Base-by-base conservation (phyloP, 2,797 vertebrate genomes). In the Leptodactylus fallax region DNA sequence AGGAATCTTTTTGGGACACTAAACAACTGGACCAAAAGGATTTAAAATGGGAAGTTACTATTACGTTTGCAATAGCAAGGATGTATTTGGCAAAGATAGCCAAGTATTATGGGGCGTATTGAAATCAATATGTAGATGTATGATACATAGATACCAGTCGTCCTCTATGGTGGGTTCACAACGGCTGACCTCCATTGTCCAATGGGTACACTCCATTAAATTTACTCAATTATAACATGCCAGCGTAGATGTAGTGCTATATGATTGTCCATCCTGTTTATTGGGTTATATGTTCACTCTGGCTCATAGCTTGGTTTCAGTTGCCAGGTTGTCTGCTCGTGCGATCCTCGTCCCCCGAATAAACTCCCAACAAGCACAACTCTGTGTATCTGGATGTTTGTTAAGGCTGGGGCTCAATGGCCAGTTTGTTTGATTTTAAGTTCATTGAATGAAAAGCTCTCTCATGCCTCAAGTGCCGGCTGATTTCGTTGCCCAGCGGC, bases 381-480 rank as follows among this genome's bases (percentile, higher is more conserved):
- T 65, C 90, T 91, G 90, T 87, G 83, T 60, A 83, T 90, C 87
- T 84, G 19, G 83, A 65, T 88, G 90, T 93, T 91, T 91, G 89
- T 91, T 91, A 89, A 91, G 76, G 86, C 77, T 81, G 88, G 86
- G 17, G 79, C 10, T 86, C 65, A 90, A 87, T 58, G 85, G 90
- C 77, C 25, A 83, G 91, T 91, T 92, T 93, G 92, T 92, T 94
- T 95, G 91, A 82, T 92, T 93, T 93, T 90, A 89, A 92, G 90
- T 91, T 91, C 91, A 93, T 91, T 88, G 90, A 91, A 63, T 93
- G 91, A 92, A 93, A 93, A 93, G 92, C 92, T 90, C 93, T 93
- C 92, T 92, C 14, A 27, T 85, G 91, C 88, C 89, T 90, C 0
- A 80, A 95, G 92, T 93, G 89, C 90, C 88, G 79, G 0, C 79